Evolutionary conservation across 2,888 invertebrate species (phyloP), one percentile per base, ranked within the genome.

Genomic region (Bugula neritina): DNA sequence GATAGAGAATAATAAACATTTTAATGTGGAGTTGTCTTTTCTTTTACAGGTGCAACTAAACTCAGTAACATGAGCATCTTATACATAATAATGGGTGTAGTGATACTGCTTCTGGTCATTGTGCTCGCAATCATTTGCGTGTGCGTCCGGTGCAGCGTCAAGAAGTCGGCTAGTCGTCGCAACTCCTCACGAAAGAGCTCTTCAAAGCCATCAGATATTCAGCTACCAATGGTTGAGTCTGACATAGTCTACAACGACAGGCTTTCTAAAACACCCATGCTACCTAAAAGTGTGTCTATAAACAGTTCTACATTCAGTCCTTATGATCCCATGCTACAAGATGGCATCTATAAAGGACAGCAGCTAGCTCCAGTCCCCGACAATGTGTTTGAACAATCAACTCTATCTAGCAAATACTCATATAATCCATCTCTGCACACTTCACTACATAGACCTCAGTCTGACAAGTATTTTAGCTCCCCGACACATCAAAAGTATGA

Each of bases 121-220:
- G 73, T 77, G 13, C 72, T 76, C 69, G 57, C 76, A 71, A 74
- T 76, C 71, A 74, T 77, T 69, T 77, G 76, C 55, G 70, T 76
- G 10, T 63, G 63, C 63, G 31, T 63, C 63, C 27, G 63, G 31
- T 63, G 63, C 27, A 31, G 25, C 10, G 31, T 63, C 3, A 63
- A 63, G 17, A 63, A 31, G 63, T 27, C n/a, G 10, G 10, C 2
- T 10, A 31, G 31, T n/a, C 63, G 63, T 29, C 63, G 63, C 10
- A 63, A 34, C n/a, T 63, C 63, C 2, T 25, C 34, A 27, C 2
- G 63, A 31, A 27, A 25, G 31, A 31, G 31, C 31, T 31, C 34
- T 13, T 63, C 63, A 25, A 63, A 63, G n/a, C 34, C 29, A 13
- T 63, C 63, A 13, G 63, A 63, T 2, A n/a, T 27, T 13, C 25